Percentiles rank a stretch among this genome's conserved stretches.
These are phyloP conservation scores for Balanococcus diminutus DNA, from an alignment of 2,888 invertebrate genomes.

Conservation along the genomic window DNA sequence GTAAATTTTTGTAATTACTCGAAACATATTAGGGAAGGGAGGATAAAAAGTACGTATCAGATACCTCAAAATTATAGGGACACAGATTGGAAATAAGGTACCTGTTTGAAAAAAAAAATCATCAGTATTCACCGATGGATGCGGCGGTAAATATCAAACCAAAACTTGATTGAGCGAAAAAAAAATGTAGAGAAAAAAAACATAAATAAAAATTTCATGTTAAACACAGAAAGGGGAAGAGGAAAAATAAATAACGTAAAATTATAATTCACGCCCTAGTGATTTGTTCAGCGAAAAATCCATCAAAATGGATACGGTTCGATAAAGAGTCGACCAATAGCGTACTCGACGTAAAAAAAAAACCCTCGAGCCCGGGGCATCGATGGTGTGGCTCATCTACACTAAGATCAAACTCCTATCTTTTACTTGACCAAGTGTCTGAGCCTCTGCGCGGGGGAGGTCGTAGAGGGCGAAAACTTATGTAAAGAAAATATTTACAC, in stretches of 20 bases:
- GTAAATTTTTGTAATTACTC: slow-evolving; percentile 1
- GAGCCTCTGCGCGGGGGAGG: not conserved
- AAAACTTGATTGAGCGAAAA: slow-evolving; percentile 18
- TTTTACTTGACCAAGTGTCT: not conserved
- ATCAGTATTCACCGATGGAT: not conserved
- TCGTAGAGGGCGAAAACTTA: not conserved
- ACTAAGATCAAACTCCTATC: not conserved
- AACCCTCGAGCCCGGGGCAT: not conserved
- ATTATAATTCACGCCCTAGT: not conserved
- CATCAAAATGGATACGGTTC: not conserved
- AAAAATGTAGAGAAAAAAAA: not conserved
- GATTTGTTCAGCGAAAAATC: not conserved
- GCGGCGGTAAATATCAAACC: slow-evolving; percentile 31
- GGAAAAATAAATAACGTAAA: not conserved
- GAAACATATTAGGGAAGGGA: not conserved
- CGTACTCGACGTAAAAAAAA: not conserved
- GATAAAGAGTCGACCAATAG: not conserved
- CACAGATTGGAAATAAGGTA: not conserved
- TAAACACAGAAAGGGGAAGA: not conserved
- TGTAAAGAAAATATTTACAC: slow-evolving; percentile 16
- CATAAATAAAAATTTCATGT: not conserved
- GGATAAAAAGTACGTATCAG: not conserved
- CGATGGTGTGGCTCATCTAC: not conserved
- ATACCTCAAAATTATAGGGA: not conserved
- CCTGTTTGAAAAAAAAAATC: not conserved